Evolutionary conservation across 92 coral and sea anemone genomes (phyloP).

Genomic region (Porites divaricata): DNA sequence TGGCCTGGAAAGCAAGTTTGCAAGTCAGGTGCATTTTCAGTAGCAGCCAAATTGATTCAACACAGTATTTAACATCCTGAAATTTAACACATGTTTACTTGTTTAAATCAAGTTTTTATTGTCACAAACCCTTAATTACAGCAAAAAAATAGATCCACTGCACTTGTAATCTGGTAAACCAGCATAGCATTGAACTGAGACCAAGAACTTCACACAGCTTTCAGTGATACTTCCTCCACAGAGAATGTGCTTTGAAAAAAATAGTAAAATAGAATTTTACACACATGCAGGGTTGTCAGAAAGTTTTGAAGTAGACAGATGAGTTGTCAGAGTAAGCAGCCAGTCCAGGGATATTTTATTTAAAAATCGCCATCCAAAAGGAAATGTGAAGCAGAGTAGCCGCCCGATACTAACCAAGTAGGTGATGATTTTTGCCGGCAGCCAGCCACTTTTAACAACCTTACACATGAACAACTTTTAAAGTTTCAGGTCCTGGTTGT

Average conservation of each 20-base stretch:
- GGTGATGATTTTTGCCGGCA: too few relatives aligned
- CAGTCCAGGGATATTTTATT: too few relatives aligned
- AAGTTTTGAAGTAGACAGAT: not conserved
- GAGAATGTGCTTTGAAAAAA: slow-evolving; percentile 25
- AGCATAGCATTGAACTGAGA: not conserved
- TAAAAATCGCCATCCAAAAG: too few relatives aligned
- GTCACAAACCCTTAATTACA: slow-evolving; percentile 22
- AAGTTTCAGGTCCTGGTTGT: too few relatives aligned
- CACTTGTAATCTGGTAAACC: not conserved
- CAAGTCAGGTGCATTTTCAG: not conserved
- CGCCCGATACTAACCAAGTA: too few relatives aligned
- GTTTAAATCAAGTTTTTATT: slow-evolving; percentile 24
- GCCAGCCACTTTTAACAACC: too few relatives aligned
- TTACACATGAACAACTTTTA: too few relatives aligned
- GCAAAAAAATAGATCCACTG: slow-evolving; percentile 5
- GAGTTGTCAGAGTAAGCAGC: too few relatives aligned
- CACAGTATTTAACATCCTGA: not conserved
- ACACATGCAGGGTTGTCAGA: not conserved
- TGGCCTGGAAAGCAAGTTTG: too few relatives aligned
- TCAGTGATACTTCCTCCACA: slow-evolving; percentile 43
- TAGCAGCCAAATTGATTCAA: too few relatives aligned
- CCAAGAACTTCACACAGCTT: slow-evolving; percentile 2
- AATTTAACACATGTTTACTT: not conserved
- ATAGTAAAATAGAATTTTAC: not conserved
- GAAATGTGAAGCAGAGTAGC: too few relatives aligned